Conservation (phyloP, 2,797 vertebrate genomes). For the Onychomys leucogaster region DNA sequence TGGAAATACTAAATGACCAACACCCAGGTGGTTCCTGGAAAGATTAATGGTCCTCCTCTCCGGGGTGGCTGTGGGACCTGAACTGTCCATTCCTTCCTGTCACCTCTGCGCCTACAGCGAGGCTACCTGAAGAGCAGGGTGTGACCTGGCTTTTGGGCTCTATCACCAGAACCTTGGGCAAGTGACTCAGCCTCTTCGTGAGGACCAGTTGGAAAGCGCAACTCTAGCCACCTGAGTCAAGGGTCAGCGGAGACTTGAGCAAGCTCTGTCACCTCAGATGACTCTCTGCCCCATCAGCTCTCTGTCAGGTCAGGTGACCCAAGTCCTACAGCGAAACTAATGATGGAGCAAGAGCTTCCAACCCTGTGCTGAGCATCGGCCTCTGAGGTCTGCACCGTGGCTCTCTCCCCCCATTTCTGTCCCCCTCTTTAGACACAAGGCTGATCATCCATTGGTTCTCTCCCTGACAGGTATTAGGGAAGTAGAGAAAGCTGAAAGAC, state of each 20-base stretch:
- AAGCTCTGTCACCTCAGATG: constrained; percentile 45
- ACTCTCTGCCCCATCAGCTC: background rate
- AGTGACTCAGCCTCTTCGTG: background rate
- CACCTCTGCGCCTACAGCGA: fast-evolving
- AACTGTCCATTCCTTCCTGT: background rate
- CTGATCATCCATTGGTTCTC: background rate
- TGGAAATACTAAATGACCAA: background rate
- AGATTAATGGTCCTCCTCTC: background rate
- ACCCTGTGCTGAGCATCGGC: background rate
- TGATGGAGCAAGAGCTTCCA: background rate
- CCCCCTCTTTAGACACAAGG: background rate
- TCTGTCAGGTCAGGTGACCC: background rate
- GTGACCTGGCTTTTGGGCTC: background rate
- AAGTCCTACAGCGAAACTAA: background rate
- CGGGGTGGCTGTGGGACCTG: background rate
- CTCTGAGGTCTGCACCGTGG: background rate
- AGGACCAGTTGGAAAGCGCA: background rate
- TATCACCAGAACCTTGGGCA: background rate
- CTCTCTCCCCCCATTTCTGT: background rate
- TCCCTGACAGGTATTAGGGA: background rate
- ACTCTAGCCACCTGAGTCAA: constrained; percentile 8
- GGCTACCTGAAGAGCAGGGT: background rate
- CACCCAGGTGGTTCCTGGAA: background rate
- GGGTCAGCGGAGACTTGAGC: constrained; percentile 25
- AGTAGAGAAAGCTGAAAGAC: background rate